Base-by-base conservation (phyloP, 2,797 vertebrate genomes). In the Rhinogobio ventralis region DNA sequence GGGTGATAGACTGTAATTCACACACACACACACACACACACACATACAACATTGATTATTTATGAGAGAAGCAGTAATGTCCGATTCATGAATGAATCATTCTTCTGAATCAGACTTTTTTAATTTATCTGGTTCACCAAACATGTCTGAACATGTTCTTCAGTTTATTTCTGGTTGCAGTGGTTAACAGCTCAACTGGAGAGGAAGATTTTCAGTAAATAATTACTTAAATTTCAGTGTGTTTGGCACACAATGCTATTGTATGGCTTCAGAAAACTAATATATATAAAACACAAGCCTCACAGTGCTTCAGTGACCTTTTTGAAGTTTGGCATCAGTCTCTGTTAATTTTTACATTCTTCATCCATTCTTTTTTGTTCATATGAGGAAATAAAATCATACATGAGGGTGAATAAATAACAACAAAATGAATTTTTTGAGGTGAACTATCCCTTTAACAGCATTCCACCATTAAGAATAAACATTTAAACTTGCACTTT, bases 171-270 rank as follows among this genome's bases (percentile, higher is more conserved):
- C 33, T 60, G 30, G 13, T 39, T 1, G 6, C 49, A 57, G 2
- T 20, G 74, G 33, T 57, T 57, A 57, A 39, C 4, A 39, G 51
- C 73, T 76, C 71, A 57, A 60, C 53, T 76, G 11, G 15, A 76
- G 51, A 8, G 74, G 51, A 76, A 25, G 7, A 60, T 57, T 9
- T 60, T 36, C 28, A 20, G 2, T 11, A 3, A 51, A 49, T 7
- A 19, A 46, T 14, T 0, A 46, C 10, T 45, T n/a, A 14, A 14
- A 45, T 46, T 46, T 42, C 25, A 25, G n/a, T 11, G 4, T 5
- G 46, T 74, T 30, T 74, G 15, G 5, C 28, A 7, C 9, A 20
- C 4, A 74, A 74, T 74, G 28, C 17, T 74, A 11, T 55, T 53
- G 73, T 42, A 17, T 30, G 10, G 17, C 5, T 55, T 75, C 20